phyloP scores from a whole-genome alignment of 35 echinoderm and acorn worm species.

The Hemicentrotus pulcherrimus region DNA sequence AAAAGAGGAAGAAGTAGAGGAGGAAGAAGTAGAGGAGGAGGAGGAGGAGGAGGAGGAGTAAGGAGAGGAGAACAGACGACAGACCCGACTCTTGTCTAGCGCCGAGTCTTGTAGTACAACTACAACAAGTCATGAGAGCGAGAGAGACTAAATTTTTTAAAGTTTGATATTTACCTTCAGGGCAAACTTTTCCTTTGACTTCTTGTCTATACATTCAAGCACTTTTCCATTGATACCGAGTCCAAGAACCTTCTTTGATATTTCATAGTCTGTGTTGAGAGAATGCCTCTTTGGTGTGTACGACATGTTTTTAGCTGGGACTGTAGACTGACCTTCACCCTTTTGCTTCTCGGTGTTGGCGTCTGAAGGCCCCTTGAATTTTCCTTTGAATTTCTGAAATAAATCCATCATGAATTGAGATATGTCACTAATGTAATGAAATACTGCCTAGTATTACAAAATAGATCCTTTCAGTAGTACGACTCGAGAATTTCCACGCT shows the following conservation, averaged over 20 bases:
- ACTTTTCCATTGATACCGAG: slow-evolving; percentile 99
- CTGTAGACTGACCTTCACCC: slow-evolving; percentile 88
- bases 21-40: too few species aligned
- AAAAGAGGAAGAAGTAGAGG: too few species aligned
- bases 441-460: not conserved
- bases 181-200: slow-evolving; percentile 82
- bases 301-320: slow-evolving; percentile 50
- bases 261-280: slow-evolving; percentile 87
- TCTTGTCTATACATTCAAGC: slow-evolving; percentile 79
- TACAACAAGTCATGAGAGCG: too few species aligned
- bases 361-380: slow-evolving; percentile 29
- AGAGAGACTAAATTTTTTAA: too few species aligned
- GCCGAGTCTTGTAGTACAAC: too few species aligned
- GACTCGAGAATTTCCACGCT: not conserved
- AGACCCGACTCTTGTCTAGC: too few species aligned
- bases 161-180: slow-evolving; percentile 74
- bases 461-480: not conserved
- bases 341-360: slow-evolving; percentile 58
- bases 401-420: slow-evolving; percentile 47
- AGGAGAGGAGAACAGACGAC: too few species aligned
- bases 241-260: slow-evolving; percentile 85
- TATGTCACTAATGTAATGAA: not conserved
- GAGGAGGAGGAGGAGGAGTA: too few species aligned
- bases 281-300: slow-evolving; percentile 75
- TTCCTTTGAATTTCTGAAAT: slow-evolving; percentile 39